These are phyloP conservation scores for Genyomyrus donnyi DNA, from an alignment of 2,113 vertebrate species.

Conservation along the genomic window DNA sequence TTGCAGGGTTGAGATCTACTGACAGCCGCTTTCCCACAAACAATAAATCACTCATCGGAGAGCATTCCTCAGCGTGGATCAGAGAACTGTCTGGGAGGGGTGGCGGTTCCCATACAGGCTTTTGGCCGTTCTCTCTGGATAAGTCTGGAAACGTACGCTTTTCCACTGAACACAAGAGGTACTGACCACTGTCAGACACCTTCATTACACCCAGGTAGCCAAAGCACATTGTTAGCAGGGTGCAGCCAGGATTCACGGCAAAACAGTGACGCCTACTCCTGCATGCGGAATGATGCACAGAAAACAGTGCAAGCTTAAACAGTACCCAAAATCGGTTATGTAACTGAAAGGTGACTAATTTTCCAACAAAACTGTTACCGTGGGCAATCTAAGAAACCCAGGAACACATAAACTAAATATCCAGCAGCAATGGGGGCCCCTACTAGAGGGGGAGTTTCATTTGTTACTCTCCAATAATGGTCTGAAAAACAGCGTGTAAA, in stretches of 20 bases:
- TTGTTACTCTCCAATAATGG: neutral
- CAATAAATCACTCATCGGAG: neutral
- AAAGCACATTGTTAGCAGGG: neutral
- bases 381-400: neutral
- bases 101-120: neutral
- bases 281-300: neutral
- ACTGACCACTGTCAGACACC: neutral
- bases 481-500: neutral
- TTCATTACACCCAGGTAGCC: neutral
- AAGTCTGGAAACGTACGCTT: neutral
- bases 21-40: neutral
- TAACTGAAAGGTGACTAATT: constrained; percentile 7
- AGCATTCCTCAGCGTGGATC: neutral
- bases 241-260: neutral
- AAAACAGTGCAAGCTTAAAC: neutral
- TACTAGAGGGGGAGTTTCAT: neutral
- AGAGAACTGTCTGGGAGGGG: neutral
- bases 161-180: neutral
- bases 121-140: neutral
- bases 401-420: neutral
- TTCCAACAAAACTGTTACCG: neutral
- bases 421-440: neutral
- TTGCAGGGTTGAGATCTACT: neutral
- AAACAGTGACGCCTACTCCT: neutral
- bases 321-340: neutral